Percentiles rank a stretch among this genome's conserved stretches.
Conservation (phyloP, 2,888 invertebrate genomes). For the Myathropa florea region DNA sequence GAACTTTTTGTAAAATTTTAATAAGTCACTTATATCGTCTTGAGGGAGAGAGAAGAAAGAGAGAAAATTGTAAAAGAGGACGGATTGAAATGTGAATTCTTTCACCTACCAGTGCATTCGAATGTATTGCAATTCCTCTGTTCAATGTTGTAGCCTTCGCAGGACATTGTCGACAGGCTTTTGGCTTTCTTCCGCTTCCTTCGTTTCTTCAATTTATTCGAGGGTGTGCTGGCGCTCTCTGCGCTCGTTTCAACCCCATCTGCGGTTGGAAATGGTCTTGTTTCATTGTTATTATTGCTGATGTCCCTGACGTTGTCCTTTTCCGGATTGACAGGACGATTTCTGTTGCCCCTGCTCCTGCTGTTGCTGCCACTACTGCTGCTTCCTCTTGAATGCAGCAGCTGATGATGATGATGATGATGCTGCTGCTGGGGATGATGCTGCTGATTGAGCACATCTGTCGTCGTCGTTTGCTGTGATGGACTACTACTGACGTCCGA, state of each 20-base stretch:
- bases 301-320: constrained; percentile 47
- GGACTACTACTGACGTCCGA: constrained; percentile 48
- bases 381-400: constrained; percentile 51
- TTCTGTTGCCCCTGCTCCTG: constrained; percentile 65
- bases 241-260: constrained; percentile 68
- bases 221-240: constrained; percentile 23
- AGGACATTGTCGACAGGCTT: constrained; percentile 78
- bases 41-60: constrained; percentile 50
- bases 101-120: constrained; percentile 79
- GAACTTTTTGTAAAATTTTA: constrained; percentile 79
- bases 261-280: constrained; percentile 42
- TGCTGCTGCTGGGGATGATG: constrained; percentile 69
- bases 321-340: constrained; percentile 57
- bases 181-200: constrained; percentile 75
- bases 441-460: constrained; percentile 67
- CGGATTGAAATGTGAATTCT: background rate
- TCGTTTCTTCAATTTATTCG: constrained; percentile 68
- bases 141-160: constrained; percentile 81
- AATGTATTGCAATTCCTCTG: constrained; percentile 80
- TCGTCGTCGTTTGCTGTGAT: constrained; percentile 28
- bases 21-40: constrained; percentile 80
- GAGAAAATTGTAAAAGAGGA: constrained; percentile 9
- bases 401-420: constrained; percentile 52
- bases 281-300: constrained; percentile 46
- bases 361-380: too few species aligned